These are phyloP conservation scores for Leucozona laternaria DNA, from an alignment of 2,888 invertebrate species.

Conservation along the genomic window DNA sequence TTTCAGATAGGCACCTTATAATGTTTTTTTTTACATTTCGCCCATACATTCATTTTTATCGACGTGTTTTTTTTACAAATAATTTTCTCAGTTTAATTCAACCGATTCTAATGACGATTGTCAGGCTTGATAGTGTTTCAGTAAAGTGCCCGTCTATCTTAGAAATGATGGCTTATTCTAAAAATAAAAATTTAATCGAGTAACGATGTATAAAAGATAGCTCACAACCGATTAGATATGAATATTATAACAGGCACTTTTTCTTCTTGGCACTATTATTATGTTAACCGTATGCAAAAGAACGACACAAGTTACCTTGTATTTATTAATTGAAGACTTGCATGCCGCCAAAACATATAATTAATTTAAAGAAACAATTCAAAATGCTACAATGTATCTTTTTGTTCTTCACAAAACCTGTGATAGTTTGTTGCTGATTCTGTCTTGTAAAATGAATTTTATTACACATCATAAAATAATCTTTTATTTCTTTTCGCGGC, in stretches of 20 bases:
- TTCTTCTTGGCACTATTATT: background rate
- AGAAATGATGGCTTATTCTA: too few species aligned
- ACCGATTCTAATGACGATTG: too few species aligned
- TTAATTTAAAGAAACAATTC: slow-evolving; percentile 48
- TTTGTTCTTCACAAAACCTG: slow-evolving; percentile 1
- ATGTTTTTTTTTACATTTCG: too few species aligned
- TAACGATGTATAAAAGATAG: too few species aligned
- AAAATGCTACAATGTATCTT: slow-evolving; percentile 61
- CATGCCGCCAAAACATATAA: slow-evolving; percentile 50
- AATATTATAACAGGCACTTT: background rate
- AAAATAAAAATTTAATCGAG: too few species aligned
- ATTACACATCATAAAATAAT: background rate
- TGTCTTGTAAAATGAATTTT: background rate
- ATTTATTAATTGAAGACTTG: slow-evolving; percentile 50
- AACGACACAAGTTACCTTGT: background rate
- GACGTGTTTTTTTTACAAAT: too few species aligned
- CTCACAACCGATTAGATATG: background rate
- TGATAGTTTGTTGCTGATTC: background rate
- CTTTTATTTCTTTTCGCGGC: slow-evolving; percentile 10
- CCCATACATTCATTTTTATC: too few species aligned
- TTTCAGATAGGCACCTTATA: too few species aligned
- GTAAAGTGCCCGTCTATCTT: too few species aligned
- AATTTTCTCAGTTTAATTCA: too few species aligned
- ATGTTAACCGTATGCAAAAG: slow-evolving; percentile 7
- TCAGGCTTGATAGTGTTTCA: too few species aligned